These are phyloP conservation scores for Vulpes ferrilata DNA, from an alignment of 2,113 vertebrate genomes.

Conservation along the genomic window DNA sequence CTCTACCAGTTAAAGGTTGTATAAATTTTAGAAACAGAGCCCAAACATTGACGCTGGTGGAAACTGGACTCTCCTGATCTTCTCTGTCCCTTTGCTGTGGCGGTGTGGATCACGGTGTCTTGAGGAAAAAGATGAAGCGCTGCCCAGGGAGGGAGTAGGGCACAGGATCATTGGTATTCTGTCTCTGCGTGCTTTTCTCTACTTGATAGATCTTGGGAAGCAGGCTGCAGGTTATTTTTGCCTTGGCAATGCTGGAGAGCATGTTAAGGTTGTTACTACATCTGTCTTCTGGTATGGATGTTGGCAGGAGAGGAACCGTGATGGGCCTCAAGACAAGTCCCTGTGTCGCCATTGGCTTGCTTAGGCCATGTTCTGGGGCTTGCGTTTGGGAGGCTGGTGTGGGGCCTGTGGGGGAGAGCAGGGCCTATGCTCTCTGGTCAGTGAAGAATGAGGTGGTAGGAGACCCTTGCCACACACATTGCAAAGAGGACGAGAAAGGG, in stretches of 20 bases:
- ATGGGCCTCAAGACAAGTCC: background rate
- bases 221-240: background rate
- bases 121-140: background rate
- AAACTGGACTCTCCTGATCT: background rate
- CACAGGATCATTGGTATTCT: background rate
- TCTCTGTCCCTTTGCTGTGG: background rate
- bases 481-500: rapidly evolving
- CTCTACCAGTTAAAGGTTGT: background rate
- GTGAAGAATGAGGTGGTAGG: rapidly evolving
- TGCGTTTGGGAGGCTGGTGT: background rate
- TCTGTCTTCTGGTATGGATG: conserved; percentile 34
- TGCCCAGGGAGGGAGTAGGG: background rate
- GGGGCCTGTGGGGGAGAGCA: rapidly evolving
- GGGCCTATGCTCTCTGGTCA: background rate
- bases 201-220: background rate
- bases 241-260: background rate
- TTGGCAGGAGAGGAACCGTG: background rate
- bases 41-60: background rate
- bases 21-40: background rate
- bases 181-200: background rate
- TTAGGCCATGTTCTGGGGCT: background rate
- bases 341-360: background rate
- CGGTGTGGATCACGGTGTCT: background rate
- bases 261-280: background rate
- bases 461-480: background rate